Conservation (phyloP, 1,140 invertebrate genomes). For the Atta texana region DNA sequence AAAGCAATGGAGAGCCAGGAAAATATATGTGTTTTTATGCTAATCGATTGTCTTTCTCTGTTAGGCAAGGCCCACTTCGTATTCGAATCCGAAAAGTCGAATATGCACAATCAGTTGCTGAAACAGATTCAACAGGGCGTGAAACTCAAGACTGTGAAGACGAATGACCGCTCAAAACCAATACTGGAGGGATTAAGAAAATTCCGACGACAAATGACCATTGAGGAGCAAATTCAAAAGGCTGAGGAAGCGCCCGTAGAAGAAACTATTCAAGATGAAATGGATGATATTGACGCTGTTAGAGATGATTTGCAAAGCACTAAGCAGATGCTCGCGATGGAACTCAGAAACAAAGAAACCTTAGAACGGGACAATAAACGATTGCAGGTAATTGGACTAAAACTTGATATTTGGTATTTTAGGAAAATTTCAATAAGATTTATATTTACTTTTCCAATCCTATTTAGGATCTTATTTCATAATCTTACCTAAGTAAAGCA, state of each 20-base stretch:
- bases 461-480: neutral
- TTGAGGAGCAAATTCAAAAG: conserved; percentile 94
- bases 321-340: conserved; percentile 95
- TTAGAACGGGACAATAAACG: conserved; percentile 95
- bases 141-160: conserved; percentile 91
- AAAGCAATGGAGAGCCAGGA: neutral
- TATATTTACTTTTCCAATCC: neutral
- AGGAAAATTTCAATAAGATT: neutral
- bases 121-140: conserved; percentile 94
- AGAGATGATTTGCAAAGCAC: conserved; percentile 96
- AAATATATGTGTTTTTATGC: neutral
- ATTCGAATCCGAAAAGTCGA: conserved; percentile 94
- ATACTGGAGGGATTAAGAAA: conserved; percentile 93
- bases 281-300: conserved; percentile 96
- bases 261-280: conserved; percentile 91
- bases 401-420: neutral
- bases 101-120: conserved; percentile 93
- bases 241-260: conserved; percentile 87
- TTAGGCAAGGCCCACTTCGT: conserved; percentile 90
- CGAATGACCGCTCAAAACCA: conserved; percentile 95
- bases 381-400: conserved; percentile 86
- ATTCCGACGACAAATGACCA: conserved; percentile 94
- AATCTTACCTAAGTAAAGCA: neutral
- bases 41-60: conserved; percentile 64
- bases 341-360: conserved; percentile 94